These are phyloP conservation scores for Caenorhabditis wallacei DNA, from an alignment of 2,888 invertebrate genomes.

Conservation along the genomic window DNA sequence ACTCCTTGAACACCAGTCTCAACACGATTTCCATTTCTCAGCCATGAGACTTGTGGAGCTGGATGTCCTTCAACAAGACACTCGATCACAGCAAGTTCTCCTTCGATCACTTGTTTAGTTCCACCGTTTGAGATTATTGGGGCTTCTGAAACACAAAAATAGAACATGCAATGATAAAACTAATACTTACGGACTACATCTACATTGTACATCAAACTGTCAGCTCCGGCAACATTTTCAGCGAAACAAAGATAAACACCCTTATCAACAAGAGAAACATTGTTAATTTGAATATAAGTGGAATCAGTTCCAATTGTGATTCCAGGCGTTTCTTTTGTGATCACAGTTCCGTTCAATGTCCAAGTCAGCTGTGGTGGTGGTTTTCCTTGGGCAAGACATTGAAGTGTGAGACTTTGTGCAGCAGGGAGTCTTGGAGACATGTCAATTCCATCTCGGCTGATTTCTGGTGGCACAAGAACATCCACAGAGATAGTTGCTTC, in stretches of 20 bases:
- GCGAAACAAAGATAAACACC: constrained; percentile 84
- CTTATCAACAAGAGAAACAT: constrained; percentile 81
- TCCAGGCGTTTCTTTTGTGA: constrained; percentile 29
- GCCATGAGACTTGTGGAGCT: constrained; percentile 76
- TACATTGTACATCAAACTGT: constrained; percentile 81
- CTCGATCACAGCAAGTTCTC: constrained; percentile 79
- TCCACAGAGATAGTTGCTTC: constrained; percentile 86
- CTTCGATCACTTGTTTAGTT: constrained; percentile 81
- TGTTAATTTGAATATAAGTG: constrained; percentile 74
- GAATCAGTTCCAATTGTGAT: constrained; percentile 70
- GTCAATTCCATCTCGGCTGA: constrained; percentile 81
- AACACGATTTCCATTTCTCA: constrained; percentile 82
- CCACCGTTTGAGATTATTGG: constrained; percentile 80
- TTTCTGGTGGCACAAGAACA: constrained; percentile 85
- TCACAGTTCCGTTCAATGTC: constrained; percentile 78
- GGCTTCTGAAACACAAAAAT: constrained; percentile 72
- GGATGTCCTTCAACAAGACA: constrained; percentile 84
- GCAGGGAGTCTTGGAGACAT: constrained; percentile 84
- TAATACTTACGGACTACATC: constrained; percentile 79
- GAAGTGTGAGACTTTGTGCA: constrained; percentile 86
- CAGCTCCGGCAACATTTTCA: constrained; percentile 84
- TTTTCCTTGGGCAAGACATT: constrained; percentile 85
- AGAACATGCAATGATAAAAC: not conserved
- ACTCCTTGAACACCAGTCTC: constrained; percentile 79
- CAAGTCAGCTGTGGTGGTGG: constrained; percentile 86